phyloP scores from a whole-genome alignment of 2,113 vertebrate species.

The Orientallactaga bullata region DNA sequence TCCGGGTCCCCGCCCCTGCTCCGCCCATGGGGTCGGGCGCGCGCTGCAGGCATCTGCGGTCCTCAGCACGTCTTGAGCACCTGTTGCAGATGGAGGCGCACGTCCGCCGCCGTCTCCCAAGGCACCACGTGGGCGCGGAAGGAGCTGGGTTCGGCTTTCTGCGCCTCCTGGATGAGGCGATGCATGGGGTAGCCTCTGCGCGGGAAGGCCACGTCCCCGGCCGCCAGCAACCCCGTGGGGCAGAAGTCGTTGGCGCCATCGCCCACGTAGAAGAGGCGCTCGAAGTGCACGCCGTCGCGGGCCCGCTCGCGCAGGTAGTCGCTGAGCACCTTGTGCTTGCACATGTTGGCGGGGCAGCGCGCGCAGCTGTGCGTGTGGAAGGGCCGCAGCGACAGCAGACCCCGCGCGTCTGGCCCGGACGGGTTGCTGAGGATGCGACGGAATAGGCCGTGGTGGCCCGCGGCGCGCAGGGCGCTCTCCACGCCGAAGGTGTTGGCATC shows the following conservation, averaged over 20 bases:
- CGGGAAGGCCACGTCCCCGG: conserved; percentile 92
- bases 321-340: conserved; percentile 93
- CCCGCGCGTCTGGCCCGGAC: conserved; percentile 90
- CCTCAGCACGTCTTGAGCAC: conserved; percentile 86
- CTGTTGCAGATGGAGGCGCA: conserved; percentile 91
- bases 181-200: conserved; percentile 96
- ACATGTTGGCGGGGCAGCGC: conserved; percentile 96
- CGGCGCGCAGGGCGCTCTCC: conserved; percentile 90
- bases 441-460: conserved; percentile 90
- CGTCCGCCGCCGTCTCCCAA: conserved; percentile 92
- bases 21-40: neutral
- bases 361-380: conserved; percentile 95
- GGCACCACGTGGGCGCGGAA: conserved; percentile 93
- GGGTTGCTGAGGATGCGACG: conserved; percentile 95
- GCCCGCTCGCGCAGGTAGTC: conserved; percentile 92
- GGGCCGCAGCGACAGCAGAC: conserved; percentile 91
- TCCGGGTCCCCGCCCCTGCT: neutral
- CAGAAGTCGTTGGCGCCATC: conserved; percentile 99
- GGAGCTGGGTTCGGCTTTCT: conserved; percentile 89
- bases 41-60: neutral
- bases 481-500: conserved; percentile 97
- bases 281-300: conserved; percentile 91
- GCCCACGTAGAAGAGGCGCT: conserved; percentile 94
- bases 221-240: conserved; percentile 88
- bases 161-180: conserved; percentile 91